Evolutionary conservation across 2,888 invertebrate genomes (phyloP), one percentile per base, ranked within the genome.

Genomic region (Coremacera marginata): DNA sequence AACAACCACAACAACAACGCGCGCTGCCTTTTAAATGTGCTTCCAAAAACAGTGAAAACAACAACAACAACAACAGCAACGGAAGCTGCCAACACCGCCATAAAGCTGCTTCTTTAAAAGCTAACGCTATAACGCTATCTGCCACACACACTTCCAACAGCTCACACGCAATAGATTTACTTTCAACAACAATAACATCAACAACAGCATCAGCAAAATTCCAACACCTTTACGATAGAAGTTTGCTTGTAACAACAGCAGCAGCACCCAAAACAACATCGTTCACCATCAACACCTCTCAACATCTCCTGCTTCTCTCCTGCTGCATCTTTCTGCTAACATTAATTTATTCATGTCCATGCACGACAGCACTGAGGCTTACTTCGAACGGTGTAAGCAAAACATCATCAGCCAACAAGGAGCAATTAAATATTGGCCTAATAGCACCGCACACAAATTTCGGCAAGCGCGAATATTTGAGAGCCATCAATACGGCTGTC

Each of bases 401-500:
- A 79, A 82, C 82, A 16, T 82, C 84, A 49, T 80, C 84, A 60
- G 85, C 82, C 80, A 85, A 84, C 83, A 88, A 89, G 80, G 88
- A 89, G 77, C 88, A 89, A 79, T 83, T 89, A 2, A 89, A 90
- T 78, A 89, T 89, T 60, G 89, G 90, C 19, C 83, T 89, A 25
- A 89, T 89, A 78, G 89, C 89, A 3, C 90, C 90, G n/a, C 90
- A 89, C 79, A 90, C 90, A 70, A 90, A 89, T 83, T 90, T 90
- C 63, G 90, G 89, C 4, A 92, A 92, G 79, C 91, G 94, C 7
- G 93, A 93, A 83, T 94, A 94, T 88, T 91, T 91, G 76, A 90
- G 91, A 70, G 92, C 93, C 73, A 93, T 94, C 82, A 92, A 92
- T 86, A 91, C 90, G 75, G 93, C 93, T 9, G 91, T 94, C 67